A percentile compares a stretch with the other conserved stretches of the same genome.
phyloP scores from a whole-genome alignment of 2,888 invertebrate genomes.

The Temnothorax unifasciatus region DNA sequence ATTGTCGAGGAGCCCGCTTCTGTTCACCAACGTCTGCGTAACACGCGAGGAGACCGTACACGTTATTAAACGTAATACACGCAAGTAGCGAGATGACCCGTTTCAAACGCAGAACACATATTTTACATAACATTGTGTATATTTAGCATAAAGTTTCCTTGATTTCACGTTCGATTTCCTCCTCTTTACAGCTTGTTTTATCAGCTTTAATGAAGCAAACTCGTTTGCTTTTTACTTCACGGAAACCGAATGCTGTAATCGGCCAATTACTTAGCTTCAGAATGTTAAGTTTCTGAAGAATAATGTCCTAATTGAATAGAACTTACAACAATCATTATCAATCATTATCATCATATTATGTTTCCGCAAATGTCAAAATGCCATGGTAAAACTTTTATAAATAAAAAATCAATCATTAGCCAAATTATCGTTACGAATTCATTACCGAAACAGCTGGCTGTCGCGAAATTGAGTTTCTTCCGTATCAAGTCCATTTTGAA shows the following conservation, averaged over 20 bases:
- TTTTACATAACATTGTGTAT: background rate
- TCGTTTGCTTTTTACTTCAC: background rate
- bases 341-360: background rate
- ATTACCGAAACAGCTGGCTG: background rate
- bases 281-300: background rate
- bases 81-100: background rate
- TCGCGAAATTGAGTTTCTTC: background rate
- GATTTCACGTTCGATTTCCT: background rate
- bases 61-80: slow-evolving; percentile 4
- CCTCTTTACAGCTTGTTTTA: background rate
- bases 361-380: background rate
- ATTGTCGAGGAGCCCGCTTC: background rate
- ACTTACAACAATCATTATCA: background rate
- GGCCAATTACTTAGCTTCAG: background rate
- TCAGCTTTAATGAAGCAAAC: background rate
- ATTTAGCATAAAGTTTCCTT: background rate
- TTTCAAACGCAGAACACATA: background rate
- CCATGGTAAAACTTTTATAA: background rate
- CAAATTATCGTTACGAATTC: background rate
- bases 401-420: background rate
- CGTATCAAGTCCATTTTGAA: background rate
- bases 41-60: background rate
- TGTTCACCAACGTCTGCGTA: background rate
- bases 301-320: background rate
- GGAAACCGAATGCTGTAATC: background rate